A percentile compares a stretch with the other conserved stretches of the same genome.
phyloP scores from a whole-genome alignment of 1,140 invertebrate species.

The Aleiodes sp. region DNA sequence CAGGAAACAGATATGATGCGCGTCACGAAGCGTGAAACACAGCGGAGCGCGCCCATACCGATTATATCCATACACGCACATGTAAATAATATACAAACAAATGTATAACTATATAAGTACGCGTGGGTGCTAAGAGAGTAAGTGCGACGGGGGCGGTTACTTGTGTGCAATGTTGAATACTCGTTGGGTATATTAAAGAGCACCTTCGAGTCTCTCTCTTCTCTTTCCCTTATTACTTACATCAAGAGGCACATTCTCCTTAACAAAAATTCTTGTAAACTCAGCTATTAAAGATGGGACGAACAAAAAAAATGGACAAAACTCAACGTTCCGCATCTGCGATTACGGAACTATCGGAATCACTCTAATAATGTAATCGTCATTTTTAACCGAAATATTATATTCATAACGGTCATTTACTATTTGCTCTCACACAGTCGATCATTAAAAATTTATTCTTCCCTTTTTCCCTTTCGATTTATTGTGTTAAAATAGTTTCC shows the following conservation, averaged over 20 bases:
- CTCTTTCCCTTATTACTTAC: too few relatives aligned
- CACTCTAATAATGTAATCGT: constrained; percentile 35
- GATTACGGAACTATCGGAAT: constrained; percentile 33
- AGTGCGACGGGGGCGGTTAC: constrained; percentile 17
- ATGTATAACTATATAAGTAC: neutral
- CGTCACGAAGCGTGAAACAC: constrained; percentile 59
- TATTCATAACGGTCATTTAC: constrained; percentile 29
- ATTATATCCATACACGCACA: constrained; percentile 44
- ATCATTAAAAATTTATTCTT: constrained; percentile 1
- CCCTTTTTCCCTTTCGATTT: neutral
- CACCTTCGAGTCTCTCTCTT: neutral
- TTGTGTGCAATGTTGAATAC: neutral
- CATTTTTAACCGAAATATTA: constrained; percentile 4
- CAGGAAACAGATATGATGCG: constrained; percentile 62
- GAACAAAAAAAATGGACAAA: neutral
- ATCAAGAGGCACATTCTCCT: neutral
- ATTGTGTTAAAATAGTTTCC: constrained; percentile 2
- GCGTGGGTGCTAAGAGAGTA: constrained; percentile 25
- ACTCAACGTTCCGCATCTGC: neutral
- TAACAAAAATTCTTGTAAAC: neutral
- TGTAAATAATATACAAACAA: constrained; percentile 24
- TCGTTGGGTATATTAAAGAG: neutral
- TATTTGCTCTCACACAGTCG: constrained; percentile 22
- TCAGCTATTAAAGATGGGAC: neutral
- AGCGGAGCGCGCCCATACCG: constrained; percentile 46